Evolutionary conservation across 2,113 vertebrate genomes (phyloP), one percentile per base, ranked within the genome.

Genomic region (Sphyrna mokarran): DNA sequence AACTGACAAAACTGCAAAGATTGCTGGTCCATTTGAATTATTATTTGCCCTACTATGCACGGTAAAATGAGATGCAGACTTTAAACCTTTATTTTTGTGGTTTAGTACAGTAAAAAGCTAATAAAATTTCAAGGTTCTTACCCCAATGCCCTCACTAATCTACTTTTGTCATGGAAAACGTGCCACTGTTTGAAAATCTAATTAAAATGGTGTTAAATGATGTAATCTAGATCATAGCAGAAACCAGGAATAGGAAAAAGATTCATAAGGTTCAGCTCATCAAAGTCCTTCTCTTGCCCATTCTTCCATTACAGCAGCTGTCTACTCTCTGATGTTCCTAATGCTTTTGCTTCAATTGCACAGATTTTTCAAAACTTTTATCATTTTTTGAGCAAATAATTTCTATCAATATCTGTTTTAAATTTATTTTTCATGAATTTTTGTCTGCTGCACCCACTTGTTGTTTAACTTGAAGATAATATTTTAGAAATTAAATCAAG

Each of bases 71-170:
- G 66, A 6, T 69, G 43, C 10, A 13, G n/a, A 26, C 37, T 69
- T 40, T 16, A 5, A 94, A 40, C 26, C 37, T 72, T 95, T 33
- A 69, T 72, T 93, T 95, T 72, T 95, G 43, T 72, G 63, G n/a
- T 69, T 69, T 68, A 66, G 58, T 33, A 3, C 8, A 20, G 89
- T 91, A 91, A 94, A 94, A 94, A 69, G 91, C 91, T 72, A 95
- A 72, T 72, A 72, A 95, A 72, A 76, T 95, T 70, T 95, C 94
- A 95, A 72, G 68, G 68, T 54, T 95, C 94, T 95, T 95, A 54
- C 48, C 94, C 40, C 43, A 18, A 68, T 95, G 94, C 69, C 43
- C 94, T 95, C 16, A 76, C 68, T 54, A 95, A 95, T 95, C 94
- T 48, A 18, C 58, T 54, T 95, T 70, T 72, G 29, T 95, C 69